Percentiles rank a stretch among this genome's conserved stretches.
These are phyloP conservation scores for Lucinisca nassula DNA, from an alignment of 2,888 invertebrate genomes.

Conservation along the genomic window DNA sequence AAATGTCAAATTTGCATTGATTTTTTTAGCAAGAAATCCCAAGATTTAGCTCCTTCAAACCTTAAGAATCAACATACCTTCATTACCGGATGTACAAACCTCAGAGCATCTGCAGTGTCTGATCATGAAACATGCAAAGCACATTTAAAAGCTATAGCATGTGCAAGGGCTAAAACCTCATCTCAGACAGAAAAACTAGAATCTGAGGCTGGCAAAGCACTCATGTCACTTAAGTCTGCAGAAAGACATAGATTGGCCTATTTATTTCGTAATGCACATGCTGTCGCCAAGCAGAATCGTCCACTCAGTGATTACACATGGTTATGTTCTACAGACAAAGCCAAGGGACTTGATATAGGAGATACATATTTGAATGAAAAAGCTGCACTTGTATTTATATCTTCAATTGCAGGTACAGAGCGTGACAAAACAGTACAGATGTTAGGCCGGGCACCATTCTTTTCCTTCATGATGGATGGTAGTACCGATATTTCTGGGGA, in stretches of 20 bases:
- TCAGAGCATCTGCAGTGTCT: neutral
- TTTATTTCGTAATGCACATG: slow-evolving; percentile 50
- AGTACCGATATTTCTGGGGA: slow-evolving; percentile 49
- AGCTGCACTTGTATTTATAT: slow-evolving; percentile 42
- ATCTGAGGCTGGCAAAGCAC: slow-evolving; percentile 22
- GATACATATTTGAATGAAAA: slow-evolving; percentile 43
- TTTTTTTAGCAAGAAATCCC: too few relatives aligned
- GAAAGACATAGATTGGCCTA: slow-evolving; percentile 19
- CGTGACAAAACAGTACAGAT: slow-evolving; percentile 8
- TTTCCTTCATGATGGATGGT: slow-evolving; percentile 57
- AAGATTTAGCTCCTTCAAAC: too few relatives aligned
- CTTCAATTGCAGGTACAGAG: slow-evolving; percentile 29
- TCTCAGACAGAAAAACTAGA: neutral
- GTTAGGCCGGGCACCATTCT: slow-evolving; percentile 6
- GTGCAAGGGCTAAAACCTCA: neutral
- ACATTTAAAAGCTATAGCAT: neutral
- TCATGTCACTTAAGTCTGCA: slow-evolving; percentile 16
- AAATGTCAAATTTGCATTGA: too few relatives aligned
- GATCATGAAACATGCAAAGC: slow-evolving; percentile 10
- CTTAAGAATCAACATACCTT: neutral
- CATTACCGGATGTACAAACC: slow-evolving; percentile 1
- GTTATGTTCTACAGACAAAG: slow-evolving; percentile 36
- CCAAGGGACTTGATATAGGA: slow-evolving; percentile 40
- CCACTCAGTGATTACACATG: slow-evolving; percentile 48
- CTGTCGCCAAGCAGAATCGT: slow-evolving; percentile 9